phyloP scores from a whole-genome alignment of 2,888 invertebrate genomes.

The Rhagium mordax region DNA sequence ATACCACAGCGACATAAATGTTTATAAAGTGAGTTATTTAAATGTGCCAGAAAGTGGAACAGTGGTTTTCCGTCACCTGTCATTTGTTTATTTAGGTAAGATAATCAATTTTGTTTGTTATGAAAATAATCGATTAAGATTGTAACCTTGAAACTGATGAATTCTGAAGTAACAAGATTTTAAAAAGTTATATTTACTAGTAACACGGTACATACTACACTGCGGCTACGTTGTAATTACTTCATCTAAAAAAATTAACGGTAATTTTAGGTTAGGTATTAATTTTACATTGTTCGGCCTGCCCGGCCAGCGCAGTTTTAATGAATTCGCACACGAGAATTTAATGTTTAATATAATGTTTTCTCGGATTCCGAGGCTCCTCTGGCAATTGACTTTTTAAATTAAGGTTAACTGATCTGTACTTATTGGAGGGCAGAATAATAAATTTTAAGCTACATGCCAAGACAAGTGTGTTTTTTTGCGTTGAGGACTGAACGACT shows the following conservation, averaged over 20 bases:
- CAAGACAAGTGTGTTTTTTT: too few species aligned
- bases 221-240: neutral
- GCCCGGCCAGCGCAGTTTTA: slow-evolving; percentile 7
- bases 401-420: slow-evolving; percentile 51
- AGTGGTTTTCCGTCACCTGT: slow-evolving; percentile 26
- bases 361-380: slow-evolving; percentile 4
- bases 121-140: slow-evolving; percentile 26
- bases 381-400: slow-evolving; percentile 47
- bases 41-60: slow-evolving; percentile 21
- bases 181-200: neutral
- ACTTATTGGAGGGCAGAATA: slow-evolving; percentile 45
- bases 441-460: neutral
- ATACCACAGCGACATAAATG: neutral
- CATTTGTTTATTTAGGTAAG: slow-evolving; percentile 36
- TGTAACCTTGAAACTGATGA: slow-evolving; percentile 24
- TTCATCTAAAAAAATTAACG: neutral
- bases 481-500: too few species aligned
- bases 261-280: slow-evolving; percentile 13
- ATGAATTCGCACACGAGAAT: neutral
- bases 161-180: slow-evolving; percentile 3
- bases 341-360: slow-evolving; percentile 4
- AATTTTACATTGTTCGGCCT: neutral
- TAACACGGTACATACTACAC: neutral
- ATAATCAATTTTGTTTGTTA: slow-evolving; percentile 33
- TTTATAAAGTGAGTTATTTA: slow-evolving; percentile 1